phyloP scores from a whole-genome alignment of 2,888 invertebrate species.

The Dusona sp. region DNA sequence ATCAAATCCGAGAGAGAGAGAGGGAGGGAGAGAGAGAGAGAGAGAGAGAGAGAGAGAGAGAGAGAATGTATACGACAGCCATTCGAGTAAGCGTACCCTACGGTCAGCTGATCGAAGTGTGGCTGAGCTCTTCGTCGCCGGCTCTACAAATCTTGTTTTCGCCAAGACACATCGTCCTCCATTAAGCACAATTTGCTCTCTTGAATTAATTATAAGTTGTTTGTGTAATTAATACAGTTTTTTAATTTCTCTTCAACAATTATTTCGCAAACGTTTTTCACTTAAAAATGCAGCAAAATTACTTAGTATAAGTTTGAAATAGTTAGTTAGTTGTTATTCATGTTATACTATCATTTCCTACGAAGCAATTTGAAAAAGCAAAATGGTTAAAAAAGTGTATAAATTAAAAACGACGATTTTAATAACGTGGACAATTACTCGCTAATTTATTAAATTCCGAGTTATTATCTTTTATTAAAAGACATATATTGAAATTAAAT shows the following conservation, averaged over 20 bases:
- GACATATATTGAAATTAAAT: background rate
- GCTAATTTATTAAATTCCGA: background rate
- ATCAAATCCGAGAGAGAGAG: too few species aligned
- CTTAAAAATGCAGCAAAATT: background rate
- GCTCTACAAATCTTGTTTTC: conserved; percentile 15
- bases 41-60: conserved; percentile 25
- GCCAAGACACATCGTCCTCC: background rate
- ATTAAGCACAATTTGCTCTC: background rate
- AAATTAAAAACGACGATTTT: too few species aligned
- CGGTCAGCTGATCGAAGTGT: conserved; percentile 64
- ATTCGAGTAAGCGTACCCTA: conserved; percentile 37
- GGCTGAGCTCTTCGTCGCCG: conserved; percentile 26
- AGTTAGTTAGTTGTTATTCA: too few species aligned
- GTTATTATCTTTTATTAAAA: background rate
- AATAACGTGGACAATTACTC: background rate
- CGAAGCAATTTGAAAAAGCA: too few species aligned
- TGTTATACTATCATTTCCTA: background rate
- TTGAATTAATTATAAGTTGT: background rate
- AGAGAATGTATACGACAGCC: background rate
- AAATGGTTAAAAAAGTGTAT: too few species aligned
- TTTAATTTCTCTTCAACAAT: background rate
- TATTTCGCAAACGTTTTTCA: background rate
- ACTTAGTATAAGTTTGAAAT: too few species aligned
- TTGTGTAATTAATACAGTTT: background rate
- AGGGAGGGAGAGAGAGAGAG: too few species aligned